These are phyloP conservation scores for Poeciliopsis retropinna DNA, from an alignment of 2,113 vertebrate genomes.

Conservation along the genomic window DNA sequence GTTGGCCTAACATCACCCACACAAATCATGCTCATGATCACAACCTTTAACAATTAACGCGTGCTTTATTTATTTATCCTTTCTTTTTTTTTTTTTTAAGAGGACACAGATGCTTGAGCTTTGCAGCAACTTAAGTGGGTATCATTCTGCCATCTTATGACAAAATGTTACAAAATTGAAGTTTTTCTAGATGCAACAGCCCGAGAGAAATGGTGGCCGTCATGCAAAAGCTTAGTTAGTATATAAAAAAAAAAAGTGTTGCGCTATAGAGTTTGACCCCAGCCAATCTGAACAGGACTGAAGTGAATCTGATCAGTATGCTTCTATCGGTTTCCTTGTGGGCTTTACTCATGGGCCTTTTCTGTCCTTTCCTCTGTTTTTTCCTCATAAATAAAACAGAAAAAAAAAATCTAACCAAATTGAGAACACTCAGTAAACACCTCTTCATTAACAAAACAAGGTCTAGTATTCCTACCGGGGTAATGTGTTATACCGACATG, in stretches of 20 bases:
- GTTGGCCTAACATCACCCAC: constrained; percentile 51
- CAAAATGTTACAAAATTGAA: neutral
- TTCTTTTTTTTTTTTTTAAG: neutral
- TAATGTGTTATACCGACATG: neutral
- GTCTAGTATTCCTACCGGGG: neutral
- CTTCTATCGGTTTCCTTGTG: constrained; percentile 31
- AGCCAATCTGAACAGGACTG: constrained; percentile 52
- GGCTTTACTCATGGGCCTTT: constrained; percentile 63
- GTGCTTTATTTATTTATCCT: neutral
- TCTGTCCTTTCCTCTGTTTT: constrained; percentile 51
- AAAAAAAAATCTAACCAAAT: neutral
- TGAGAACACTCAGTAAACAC: neutral
- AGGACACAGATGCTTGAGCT: neutral
- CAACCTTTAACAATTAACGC: constrained; percentile 43
- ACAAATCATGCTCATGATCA: constrained; percentile 36
- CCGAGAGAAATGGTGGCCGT: neutral
- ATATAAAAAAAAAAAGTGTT: neutral
- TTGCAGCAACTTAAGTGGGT: neutral
- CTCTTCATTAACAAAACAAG: neutral
- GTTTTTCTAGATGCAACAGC: neutral
- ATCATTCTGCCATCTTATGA: neutral
- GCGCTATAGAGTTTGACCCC: neutral
- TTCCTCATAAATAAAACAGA: rapidly evolving
- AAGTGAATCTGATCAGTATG: constrained; percentile 53
- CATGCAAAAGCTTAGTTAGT: neutral